Evolutionary conservation across 2,888 invertebrate species (phyloP), one percentile per base, ranked within the genome.

Genomic region (Xestoiulus laeticollis): DNA sequence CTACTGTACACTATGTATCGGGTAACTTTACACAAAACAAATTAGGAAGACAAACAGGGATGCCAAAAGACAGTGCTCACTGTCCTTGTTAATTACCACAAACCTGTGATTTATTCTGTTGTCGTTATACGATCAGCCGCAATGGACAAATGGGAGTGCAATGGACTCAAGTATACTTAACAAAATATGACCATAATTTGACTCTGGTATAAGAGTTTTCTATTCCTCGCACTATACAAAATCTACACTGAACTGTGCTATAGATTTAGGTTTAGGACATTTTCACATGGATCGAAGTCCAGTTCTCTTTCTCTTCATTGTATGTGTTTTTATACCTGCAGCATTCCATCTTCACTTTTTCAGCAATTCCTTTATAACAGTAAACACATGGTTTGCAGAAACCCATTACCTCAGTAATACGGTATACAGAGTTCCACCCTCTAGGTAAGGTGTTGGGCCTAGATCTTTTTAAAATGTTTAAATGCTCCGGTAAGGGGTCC

Each of bases 31-130:
- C 68, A 68, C 68, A 68, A 68, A 59, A 68, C 26, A 68, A 68
- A 68, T 68, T 68, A 68, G 68, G 68, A 22, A 68, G 68, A 26
- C 68, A 68, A 68, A 68, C 68, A 68, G 68, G 68, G 68, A 68
- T 59, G 59, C 48, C 48, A 14, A 14, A 14, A 48, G n/a, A 59
- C 68, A 68, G 68, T 10, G n/a, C 68, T 68, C 68, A 26, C 68
- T 26, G 68, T 68, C 68, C 59, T 48, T 59, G 59, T 14, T 12
- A n/a, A n/a, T n/a, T n/a, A n/a, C 2, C 19, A 59, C 14, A 59
- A 1, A 16, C 16, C 59, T 59, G 59, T 68, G 68, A 68, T 68
- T 68, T 68, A 68, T 68, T 68, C 68, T 68, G 68, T 68, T 68
- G 68, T 68, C 68, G 68, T 68, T 68, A 26, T 8, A 68, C 22